Evolutionary conservation across 37 sponge, comb jelly and placozoan species (phyloP), one percentile per base, ranked within the genome.

Genomic region (Corticium candelabrum): DNA sequence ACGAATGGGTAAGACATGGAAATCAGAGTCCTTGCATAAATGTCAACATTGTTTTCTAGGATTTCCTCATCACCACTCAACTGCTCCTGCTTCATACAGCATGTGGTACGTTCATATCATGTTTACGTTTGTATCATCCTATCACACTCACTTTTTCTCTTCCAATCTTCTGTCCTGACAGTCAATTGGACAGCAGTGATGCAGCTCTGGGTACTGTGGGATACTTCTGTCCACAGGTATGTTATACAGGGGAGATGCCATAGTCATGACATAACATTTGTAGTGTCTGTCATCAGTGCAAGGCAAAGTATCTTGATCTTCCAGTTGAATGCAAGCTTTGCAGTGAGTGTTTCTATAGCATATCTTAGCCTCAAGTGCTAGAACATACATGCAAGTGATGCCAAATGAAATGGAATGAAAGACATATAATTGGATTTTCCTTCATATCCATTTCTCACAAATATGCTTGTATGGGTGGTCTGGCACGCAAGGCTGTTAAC

Each of bases 241-340:
- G 39, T 72, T 35, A 33, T 80, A 21, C 41, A 68, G 15, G 74
- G 35, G 7, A n/a, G 73, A 72, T 31, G 81, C 35, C 30, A 38
- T 77, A 37, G 3, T 78, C 32, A 34, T 35, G 36, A 39, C 36
- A 79, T 41, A n/a, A n/a, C n/a, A n/a, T 41, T 33, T 34, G 29
- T 27, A 39, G 11, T 79, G 43, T 82, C 2, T 76, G n/a, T 39
- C 33, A 68, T 5, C 78, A 93, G 91, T 96, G 97, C 77, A 70
- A 81, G 3, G 81, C 84, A 74, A 96, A 90, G 78, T 96, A 96
- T 67, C 91, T 91, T 84, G 97, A 93, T 38, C 83, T 96, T 2
- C 97, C 97, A 1, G 89, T 96, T 34, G 91, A 90, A 41, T 96
- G 97, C 68, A 84, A 79, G 75, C 7, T 70, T 70, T 70, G 73